Conservation (phyloP, 1,140 invertebrate genomes). For the Calosoma granatense region DNA sequence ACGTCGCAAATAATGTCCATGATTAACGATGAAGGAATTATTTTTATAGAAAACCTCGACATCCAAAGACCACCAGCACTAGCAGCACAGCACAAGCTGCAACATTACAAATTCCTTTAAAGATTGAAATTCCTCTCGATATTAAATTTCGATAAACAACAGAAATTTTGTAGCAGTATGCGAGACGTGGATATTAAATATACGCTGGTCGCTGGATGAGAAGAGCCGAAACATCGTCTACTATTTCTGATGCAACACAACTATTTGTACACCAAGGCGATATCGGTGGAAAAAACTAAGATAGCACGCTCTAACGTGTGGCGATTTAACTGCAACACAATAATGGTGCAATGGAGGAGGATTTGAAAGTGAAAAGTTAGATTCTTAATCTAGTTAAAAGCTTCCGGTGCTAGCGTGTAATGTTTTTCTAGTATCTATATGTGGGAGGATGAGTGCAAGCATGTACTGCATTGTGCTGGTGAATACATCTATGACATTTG, state of each 20-base stretch:
- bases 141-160: conserved; percentile 8
- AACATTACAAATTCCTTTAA: not conserved
- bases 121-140: not conserved
- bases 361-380: conserved; percentile 10
- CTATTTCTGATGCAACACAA: too few relatives aligned
- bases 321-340: conserved; percentile 1
- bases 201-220: not conserved
- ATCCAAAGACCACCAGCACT: not conserved
- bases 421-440: not conserved
- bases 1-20: not conserved
- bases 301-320: not conserved
- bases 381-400: conserved; percentile 11
- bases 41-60: not conserved
- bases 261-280: not conserved
- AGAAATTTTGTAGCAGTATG: not conserved
- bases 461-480: too few relatives aligned
- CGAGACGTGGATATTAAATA: not conserved
- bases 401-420: not conserved
- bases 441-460: too few relatives aligned
- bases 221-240: not conserved
- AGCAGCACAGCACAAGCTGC: too few relatives aligned
- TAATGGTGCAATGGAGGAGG: not conserved
- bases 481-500: not conserved
- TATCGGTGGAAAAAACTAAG: not conserved
- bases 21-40: not conserved